These are phyloP conservation scores for Dione vanillae DNA, from an alignment of 2,888 invertebrate genomes.

Conservation along the genomic window DNA sequence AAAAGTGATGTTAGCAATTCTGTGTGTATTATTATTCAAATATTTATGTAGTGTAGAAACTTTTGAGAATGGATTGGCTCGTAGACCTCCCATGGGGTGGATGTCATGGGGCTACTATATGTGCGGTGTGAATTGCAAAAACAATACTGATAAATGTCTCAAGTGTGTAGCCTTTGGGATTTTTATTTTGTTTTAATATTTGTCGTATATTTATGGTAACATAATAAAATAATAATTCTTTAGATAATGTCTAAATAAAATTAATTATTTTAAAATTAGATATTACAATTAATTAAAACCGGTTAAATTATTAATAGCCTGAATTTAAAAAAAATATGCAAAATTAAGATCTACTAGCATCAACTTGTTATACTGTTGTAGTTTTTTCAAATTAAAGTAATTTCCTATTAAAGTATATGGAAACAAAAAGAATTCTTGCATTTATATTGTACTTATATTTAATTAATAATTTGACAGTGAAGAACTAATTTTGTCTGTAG, in stretches of 20 bases:
- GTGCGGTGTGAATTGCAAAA: conserved; percentile 85
- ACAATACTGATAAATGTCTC: conserved; percentile 85
- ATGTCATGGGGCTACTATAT: conserved; percentile 89
- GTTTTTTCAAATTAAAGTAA: too few relatives aligned
- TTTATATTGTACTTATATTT: not conserved
- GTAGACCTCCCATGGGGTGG: conserved; percentile 90
- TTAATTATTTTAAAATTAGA: too few relatives aligned
- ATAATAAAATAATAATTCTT: too few relatives aligned
- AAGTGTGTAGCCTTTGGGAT: conserved; percentile 71
- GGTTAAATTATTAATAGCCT: too few relatives aligned
- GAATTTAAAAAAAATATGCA: too few relatives aligned
- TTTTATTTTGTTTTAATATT: not conserved
- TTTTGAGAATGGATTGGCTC: conserved; percentile 86
- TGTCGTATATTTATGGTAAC: too few relatives aligned
- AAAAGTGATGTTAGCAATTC: conserved; percentile 25
- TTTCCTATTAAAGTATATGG: too few relatives aligned
- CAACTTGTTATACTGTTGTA: too few relatives aligned
- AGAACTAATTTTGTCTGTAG: conserved; percentile 84
- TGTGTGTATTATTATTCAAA: conserved; percentile 51
- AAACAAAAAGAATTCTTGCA: too few relatives aligned
- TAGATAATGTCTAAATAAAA: too few relatives aligned
- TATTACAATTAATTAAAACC: too few relatives aligned
- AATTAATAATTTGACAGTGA: conserved; percentile 76
- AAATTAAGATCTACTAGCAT: too few relatives aligned
- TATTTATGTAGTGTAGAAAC: conserved; percentile 53